Evolutionary conservation across 2,797 vertebrate genomes (phyloP), one percentile per base, ranked within the genome.

Genomic region (Lepus oiostolus): DNA sequence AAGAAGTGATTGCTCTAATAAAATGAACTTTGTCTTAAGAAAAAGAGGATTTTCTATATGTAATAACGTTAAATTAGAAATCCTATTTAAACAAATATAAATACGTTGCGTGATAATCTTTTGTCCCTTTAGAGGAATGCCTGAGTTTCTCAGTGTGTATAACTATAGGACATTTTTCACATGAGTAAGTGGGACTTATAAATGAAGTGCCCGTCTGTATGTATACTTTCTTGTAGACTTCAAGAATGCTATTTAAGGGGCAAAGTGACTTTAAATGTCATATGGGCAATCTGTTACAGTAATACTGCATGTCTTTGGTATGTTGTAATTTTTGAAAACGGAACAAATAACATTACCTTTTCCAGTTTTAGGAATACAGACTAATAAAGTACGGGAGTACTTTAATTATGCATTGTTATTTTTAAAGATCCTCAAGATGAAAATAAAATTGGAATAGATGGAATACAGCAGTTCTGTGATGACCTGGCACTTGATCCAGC

Each of bases 391-490:
- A 79, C 68, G 67, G n/a, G 50, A 86, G 72, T 96, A 92, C 88
- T 88, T 95, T 94, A 81, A 70, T 92, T 71, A 54, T 89, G 70
- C 30, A 42, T 82, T 91, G 47, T 77, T 96, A 26, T 80, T 96
- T 96, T 91, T 96, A n/a, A 98, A 99, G 99, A 99, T 98, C 99
- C 99, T 98, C 99, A 99, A 92, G 99, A 99, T 98, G 99, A 99
- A 98, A 99, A 99, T 98, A 99, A 99, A 98, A 99, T 99, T 47
- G 99, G 99, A 95, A 99, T 99, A 97, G 99, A 99, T 90, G 99
- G 99, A 75, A 99, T 99, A 95, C 99, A 99, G 97, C 99, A 99
- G 97, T 99, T 99, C 96, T 99, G 99, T 97, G 99, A 99, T 62
- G 99, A 99, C 97, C 97, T 99, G 96, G 99, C 98, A 72, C 98